These are phyloP conservation scores for Microctonus hyperodae DNA, from an alignment of 2,888 invertebrate genomes.

Conservation along the genomic window DNA sequence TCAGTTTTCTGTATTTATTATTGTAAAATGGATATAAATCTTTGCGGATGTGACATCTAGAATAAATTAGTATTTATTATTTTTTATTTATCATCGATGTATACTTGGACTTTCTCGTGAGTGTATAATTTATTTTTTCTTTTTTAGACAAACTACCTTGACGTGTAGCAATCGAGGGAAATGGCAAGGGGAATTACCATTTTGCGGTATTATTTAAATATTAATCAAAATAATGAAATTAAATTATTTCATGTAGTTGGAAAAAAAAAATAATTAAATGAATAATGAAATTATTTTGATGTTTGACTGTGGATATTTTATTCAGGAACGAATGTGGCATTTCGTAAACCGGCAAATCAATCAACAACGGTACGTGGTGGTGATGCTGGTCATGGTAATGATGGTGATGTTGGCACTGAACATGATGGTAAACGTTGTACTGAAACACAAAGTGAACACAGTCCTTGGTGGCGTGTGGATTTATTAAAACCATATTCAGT, in stretches of 20 bases:
- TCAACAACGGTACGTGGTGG: conserved; percentile 89
- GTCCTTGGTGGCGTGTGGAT: conserved; percentile 95
- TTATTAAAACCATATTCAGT: conserved; percentile 83
- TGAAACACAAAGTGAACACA: conserved; percentile 87
- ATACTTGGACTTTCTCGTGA: conserved; percentile 4
- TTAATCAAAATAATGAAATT: not conserved
- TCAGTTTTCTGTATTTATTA: conserved; percentile 1
- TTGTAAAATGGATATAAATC: not conserved
- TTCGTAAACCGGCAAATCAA: conserved; percentile 87
- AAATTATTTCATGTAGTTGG: no score
- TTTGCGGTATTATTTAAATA: conserved; percentile 71
- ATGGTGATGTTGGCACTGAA: conserved; percentile 83
- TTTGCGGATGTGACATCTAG: not conserved
- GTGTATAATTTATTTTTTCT: conserved; percentile 33
- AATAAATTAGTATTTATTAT: not conserved
- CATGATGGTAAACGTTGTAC: conserved; percentile 89
- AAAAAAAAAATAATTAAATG: not conserved
- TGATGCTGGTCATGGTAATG: conserved; percentile 83
- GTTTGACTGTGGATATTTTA: not conserved
- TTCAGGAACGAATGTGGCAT: conserved; percentile 84
- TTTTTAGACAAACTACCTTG: conserved; percentile 67
- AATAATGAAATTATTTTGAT: not conserved
- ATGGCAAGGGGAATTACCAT: conserved; percentile 84
- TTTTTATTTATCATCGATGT: not conserved
- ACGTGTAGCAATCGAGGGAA: conserved; percentile 76